Base-by-base conservation (phyloP, 2,888 invertebrate species). In the Neria commutata region DNA sequence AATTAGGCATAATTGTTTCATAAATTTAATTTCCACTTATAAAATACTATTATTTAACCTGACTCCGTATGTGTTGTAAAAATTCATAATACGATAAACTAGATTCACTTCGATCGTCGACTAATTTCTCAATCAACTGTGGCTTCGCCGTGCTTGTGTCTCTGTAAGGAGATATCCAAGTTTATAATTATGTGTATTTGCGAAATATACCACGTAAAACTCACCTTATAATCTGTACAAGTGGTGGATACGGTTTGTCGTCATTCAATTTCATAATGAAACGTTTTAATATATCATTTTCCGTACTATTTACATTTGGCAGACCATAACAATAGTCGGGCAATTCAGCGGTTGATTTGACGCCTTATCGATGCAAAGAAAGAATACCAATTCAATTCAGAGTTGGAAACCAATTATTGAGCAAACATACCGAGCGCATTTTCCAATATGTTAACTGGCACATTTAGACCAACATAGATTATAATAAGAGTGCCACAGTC, bases 1-100 rank as follows among this genome's bases (percentile, higher is more conserved):
- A 37, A 29, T 21, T 33, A 54, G 23, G 46, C 50, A 34, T 48
- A 54, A 48, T 46, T 52, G 19, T 57, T 54, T 49, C 26, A 34
- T 42, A 14, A 37, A 42, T 54, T 65, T 60, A 62, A 67, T 64
- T 70, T 73, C 63, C 66, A 59, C 72, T 76, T 79, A 76, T 64
- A 69, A 63, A 70, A 69, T 76, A 78, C 77, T 90, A 94, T n/a
- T n/a, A n/a, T 87, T 94, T 94, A 83, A 95, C 89, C 85, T 93
- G 92, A 73, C 87, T 87, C 83, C 94, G 92, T 72, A 95, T 85
- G 84, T 97, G 95, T 83, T 98, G 97, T 81, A 99, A 86, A 85
- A 99, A 99, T 87, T 99, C 98, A 83, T 95, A 94, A 85, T 98
- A 98, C 68, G 96, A 95, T 84, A 96, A 89, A 54, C 94, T 90